phyloP scores from a whole-genome alignment of 1,140 invertebrate genomes.

The Littorina saxatilis region DNA sequence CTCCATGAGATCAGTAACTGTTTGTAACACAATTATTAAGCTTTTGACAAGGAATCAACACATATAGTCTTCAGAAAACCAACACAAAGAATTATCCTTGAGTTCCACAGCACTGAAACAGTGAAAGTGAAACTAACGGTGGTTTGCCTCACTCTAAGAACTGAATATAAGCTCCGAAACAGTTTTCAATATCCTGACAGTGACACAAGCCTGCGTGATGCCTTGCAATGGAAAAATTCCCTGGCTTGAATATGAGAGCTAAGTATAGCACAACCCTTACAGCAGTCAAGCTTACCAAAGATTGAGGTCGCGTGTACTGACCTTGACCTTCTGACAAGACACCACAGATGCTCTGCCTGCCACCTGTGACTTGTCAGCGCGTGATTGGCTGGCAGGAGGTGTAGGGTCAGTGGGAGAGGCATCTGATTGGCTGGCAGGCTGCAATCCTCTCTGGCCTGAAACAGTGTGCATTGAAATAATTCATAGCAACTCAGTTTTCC shows the following conservation, averaged over 20 bases:
- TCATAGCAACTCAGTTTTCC: too few species aligned
- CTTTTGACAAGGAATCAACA: background rate
- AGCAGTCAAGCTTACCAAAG: too few species aligned
- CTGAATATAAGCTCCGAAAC: too few species aligned
- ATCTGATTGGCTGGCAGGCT: constrained; percentile 24
- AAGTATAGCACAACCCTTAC: too few species aligned
- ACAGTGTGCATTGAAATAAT: too few species aligned
- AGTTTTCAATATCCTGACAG: too few species aligned
- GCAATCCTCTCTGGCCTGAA: background rate
- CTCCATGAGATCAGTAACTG: too few species aligned
- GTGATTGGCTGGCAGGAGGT: constrained; percentile 1
- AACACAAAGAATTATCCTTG: background rate
- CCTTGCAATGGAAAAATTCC: too few species aligned
- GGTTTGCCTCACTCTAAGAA: too few species aligned
- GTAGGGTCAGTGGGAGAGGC: constrained; percentile 22
- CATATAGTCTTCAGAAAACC: background rate
- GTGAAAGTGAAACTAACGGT: background rate
- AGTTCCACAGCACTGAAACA: background rate
- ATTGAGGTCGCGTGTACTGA: too few species aligned
- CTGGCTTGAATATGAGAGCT: too few species aligned
- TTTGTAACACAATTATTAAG: background rate
- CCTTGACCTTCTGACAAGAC: constrained; percentile 60
- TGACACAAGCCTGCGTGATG: too few species aligned
- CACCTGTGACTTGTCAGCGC: constrained; percentile 24
- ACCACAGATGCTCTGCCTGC: constrained; percentile 28